Evolutionary conservation across 2,888 invertebrate species (phyloP), one percentile per base, ranked within the genome.

Genomic region (Catocala nupta): DNA sequence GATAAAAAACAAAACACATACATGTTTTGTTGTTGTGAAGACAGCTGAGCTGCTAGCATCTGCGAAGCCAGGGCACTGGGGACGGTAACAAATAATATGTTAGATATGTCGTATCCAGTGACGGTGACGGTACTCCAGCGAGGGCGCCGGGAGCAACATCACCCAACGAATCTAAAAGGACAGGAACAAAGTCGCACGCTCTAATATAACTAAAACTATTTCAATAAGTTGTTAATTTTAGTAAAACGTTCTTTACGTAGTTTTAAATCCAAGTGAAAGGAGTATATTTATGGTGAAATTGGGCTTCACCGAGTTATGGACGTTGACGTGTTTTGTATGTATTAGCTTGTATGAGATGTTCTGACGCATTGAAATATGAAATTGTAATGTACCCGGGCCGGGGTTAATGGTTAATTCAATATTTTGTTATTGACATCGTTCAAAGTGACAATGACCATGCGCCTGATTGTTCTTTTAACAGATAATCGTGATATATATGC

Each of bases 11-110:
- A 94, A 92, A 94, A 94, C 92, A 97, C 97, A 96, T 98, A 98
- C 98, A 97, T 98, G 96, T 97, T 96, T 96, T 97, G 97, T 96
- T 97, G 97, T 95, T 97, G 97, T 95, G 97, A 96, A 94, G 97
- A 97, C 94, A 97, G 96, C 96, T 97, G 97, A 95, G 97, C 96
- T 95, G 97, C 97, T 96, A 97, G 97, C 97, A 98, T 98, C 97
- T 98, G 98, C 96, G 97, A 97, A 96, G 98, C 98, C 96, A 98
- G 97, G 97, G 98, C 98, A 97, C 98, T 98, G 97, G 96, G 96
- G 95, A 96, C 95, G 96, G 92, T 95, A 95, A 93, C 88, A 93
- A 86, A 90, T 88, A 82, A 86, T 84, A 86, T 88, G 90, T 93
- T 93, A 93, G 91, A 90, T 81, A 81, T 83, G 75, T 81, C 80